A percentile compares a stretch with the other conserved stretches of the same genome.
phyloP scores from a whole-genome alignment of 2,113 vertebrate species.

The Myiozetetes cayanensis region DNA sequence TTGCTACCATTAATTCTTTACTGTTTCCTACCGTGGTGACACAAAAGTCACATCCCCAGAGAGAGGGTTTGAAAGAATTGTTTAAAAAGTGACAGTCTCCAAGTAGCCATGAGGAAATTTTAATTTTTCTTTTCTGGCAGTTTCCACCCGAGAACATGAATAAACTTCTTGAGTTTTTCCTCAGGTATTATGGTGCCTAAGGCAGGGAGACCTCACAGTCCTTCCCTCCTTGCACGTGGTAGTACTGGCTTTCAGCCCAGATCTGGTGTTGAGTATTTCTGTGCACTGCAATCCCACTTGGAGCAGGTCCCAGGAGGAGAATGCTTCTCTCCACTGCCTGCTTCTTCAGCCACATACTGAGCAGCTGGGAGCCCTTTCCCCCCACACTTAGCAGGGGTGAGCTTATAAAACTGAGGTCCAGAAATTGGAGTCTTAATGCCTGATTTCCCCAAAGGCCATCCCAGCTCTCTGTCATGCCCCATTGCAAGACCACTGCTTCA shows the following conservation, averaged over 20 bases:
- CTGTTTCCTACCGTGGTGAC: not conserved
- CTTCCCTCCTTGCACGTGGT: fast-evolving
- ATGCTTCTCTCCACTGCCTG: fast-evolving
- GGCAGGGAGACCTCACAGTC: not conserved
- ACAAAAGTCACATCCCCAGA: not conserved
- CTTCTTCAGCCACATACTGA: not conserved
- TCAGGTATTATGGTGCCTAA: not conserved
- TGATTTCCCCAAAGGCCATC: not conserved
- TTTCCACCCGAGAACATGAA: not conserved
- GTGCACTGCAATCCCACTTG: not conserved
- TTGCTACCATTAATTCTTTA: not conserved
- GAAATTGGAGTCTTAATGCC: fast-evolving
- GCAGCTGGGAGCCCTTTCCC: not conserved
- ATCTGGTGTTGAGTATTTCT: not conserved
- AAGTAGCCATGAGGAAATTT: not conserved
- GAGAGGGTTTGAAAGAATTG: not conserved
- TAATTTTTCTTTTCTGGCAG: not conserved
- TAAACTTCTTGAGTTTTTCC: not conserved
- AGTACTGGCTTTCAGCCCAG: not conserved
- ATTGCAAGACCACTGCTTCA: fast-evolving
- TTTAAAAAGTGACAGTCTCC: not conserved
- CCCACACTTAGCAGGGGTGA: not conserved
- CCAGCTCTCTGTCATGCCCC: too few relatives aligned
- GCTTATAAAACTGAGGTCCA: fast-evolving
- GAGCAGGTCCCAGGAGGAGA: not conserved